A percentile compares a stretch with the other conserved stretches of the same genome.
These are phyloP conservation scores for Gracilinanus agilis DNA, from an alignment of 2,113 vertebrate species.

Conservation along the genomic window DNA sequence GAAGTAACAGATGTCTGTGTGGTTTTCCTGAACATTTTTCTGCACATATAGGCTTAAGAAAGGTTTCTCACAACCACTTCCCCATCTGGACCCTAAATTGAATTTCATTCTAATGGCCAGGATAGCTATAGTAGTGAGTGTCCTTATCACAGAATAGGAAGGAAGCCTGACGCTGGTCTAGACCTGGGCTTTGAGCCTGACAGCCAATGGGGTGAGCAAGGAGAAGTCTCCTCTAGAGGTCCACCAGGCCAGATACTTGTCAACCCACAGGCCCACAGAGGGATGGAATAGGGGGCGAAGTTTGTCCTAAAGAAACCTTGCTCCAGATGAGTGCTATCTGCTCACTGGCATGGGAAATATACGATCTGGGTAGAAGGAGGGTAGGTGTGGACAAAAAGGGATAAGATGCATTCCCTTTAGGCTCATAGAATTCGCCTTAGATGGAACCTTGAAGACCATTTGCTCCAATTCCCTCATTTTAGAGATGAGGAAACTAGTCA, in stretches of 20 bases:
- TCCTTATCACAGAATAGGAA: not conserved
- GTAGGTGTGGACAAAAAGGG: not conserved
- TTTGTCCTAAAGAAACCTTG: not conserved
- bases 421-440: not conserved
- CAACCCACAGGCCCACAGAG: not conserved
- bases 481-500: not conserved
- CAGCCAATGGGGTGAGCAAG: too few relatives aligned
- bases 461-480: not conserved
- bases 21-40: not conserved
- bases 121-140: fast-evolving
- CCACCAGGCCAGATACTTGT: not conserved
- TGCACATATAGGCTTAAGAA: not conserved
- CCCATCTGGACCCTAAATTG: not conserved
- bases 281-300: not conserved
- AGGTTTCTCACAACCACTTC: not conserved
- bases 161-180: not conserved
- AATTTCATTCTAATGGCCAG: not conserved
- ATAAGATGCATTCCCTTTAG: not conserved
- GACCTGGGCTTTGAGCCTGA: not conserved
- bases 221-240: not conserved
- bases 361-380: too few relatives aligned
- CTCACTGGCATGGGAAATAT: not conserved
- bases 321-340: fast-evolving
- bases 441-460: not conserved
- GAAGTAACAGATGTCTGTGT: not conserved